Conservation (phyloP, 2,797 vertebrate species). For the Manis pentadactyla region DNA sequence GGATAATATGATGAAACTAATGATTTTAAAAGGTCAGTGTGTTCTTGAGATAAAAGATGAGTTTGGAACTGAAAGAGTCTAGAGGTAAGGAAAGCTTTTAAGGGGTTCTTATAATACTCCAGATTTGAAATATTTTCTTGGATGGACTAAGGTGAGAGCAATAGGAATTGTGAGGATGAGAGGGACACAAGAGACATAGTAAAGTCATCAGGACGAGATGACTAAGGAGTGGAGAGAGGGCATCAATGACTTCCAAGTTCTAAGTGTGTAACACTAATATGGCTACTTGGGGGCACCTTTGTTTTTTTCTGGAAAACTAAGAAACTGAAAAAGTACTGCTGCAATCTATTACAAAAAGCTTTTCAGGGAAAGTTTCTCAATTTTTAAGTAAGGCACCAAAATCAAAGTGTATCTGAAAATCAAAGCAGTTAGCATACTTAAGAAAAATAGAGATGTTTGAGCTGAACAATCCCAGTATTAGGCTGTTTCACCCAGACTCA, state of each 20-base stretch:
- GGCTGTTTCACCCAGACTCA: background rate
- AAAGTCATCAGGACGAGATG: background rate
- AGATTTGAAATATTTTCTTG: background rate
- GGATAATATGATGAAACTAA: background rate
- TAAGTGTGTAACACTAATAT: background rate
- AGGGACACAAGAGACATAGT: background rate
- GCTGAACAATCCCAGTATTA: background rate
- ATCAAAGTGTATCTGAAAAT: background rate
- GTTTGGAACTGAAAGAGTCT: background rate
- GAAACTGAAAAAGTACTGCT: background rate
- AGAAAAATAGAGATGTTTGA: background rate
- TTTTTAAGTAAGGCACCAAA: background rate
- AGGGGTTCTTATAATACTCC: background rate
- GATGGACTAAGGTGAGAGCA: background rate
- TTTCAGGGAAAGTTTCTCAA: background rate
- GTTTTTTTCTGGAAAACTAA: background rate
- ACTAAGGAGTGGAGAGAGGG: background rate
- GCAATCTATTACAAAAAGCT: background rate
- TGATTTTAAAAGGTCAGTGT: background rate
- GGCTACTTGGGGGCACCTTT: background rate
- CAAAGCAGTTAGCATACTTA: background rate
- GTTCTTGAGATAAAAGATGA: background rate
- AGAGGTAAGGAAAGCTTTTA: background rate
- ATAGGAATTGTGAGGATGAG: background rate
- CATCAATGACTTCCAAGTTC: background rate